These are phyloP conservation scores for Dicrostonyx torquatus DNA, from an alignment of 2,797 vertebrate species.

Conservation along the genomic window DNA sequence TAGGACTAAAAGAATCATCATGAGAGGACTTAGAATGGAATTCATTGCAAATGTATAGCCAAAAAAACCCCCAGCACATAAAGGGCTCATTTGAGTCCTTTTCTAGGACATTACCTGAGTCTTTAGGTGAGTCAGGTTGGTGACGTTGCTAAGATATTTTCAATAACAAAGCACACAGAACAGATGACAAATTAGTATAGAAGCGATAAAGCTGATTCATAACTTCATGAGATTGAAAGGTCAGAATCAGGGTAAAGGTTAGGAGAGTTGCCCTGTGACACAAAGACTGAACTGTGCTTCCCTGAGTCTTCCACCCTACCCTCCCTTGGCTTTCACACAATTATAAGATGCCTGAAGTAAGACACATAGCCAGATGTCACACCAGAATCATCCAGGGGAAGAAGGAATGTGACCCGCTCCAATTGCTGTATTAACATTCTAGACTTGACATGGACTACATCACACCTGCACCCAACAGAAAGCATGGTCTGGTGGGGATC, in stretches of 20 bases:
- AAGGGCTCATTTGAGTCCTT: neutral
- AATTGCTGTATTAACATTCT: neutral
- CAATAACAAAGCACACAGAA: neutral
- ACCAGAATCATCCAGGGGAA: neutral
- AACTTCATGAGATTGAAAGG: neutral
- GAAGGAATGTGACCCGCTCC: neutral
- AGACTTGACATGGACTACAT: neutral
- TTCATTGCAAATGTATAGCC: neutral
- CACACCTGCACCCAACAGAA: no score
- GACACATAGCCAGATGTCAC: neutral
- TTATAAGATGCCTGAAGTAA: neutral
- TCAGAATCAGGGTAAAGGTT: neutral
- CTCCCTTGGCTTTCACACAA: neutral
- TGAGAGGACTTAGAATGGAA: neutral
- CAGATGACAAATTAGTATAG: neutral
- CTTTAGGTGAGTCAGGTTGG: neutral
- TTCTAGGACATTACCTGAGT: neutral
- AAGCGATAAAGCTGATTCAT: neutral
- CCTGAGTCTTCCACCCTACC: neutral
- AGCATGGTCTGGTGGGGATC: neutral
- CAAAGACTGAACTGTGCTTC: neutral
- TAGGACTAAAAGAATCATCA: neutral
- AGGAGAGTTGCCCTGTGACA: no score
- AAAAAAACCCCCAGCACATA: neutral
- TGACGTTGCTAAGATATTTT: slow-evolving; percentile 8